These are phyloP conservation scores for Callaeas wilsoni DNA, from an alignment of 2,113 vertebrate genomes.

Conservation along the genomic window DNA sequence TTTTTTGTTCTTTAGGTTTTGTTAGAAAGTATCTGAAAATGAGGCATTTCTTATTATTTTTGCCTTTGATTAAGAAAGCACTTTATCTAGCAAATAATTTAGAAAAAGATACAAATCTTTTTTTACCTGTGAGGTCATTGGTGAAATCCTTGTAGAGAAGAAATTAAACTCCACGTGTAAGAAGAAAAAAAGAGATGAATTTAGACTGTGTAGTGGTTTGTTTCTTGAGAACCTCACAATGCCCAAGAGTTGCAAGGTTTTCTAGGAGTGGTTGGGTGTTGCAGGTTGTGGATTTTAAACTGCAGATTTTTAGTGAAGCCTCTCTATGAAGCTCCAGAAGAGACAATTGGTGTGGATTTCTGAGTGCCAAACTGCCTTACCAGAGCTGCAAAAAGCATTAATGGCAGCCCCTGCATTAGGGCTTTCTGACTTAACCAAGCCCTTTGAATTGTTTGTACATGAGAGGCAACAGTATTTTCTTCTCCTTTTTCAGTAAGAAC, in stretches of 20 bases:
- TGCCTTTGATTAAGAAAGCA: neutral
- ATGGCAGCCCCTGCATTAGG: neutral
- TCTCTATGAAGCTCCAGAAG: neutral
- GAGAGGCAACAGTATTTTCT: neutral
- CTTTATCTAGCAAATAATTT: neutral
- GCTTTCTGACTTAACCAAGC: neutral
- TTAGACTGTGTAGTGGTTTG: neutral
- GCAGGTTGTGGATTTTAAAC: neutral
- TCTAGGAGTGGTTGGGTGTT: neutral
- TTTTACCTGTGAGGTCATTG: neutral
- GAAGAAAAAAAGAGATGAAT: neutral
- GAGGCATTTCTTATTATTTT: neutral
- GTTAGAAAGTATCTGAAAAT: neutral
- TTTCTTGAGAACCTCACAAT: accelerated
- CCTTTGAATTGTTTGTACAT: neutral
- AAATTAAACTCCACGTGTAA: neutral
- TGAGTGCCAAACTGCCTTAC: neutral
- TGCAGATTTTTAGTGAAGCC: neutral
- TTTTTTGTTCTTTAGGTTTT: neutral
- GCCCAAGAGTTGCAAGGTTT: neutral
- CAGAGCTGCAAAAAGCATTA: neutral
- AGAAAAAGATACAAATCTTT: neutral
- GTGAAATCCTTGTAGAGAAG: neutral
- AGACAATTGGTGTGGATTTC: neutral
- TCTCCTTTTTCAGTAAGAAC: neutral